Percentiles rank a stretch among this genome's conserved stretches.
Conservation (phyloP, 2,797 vertebrate species). For the Squalus acanthias region DNA sequence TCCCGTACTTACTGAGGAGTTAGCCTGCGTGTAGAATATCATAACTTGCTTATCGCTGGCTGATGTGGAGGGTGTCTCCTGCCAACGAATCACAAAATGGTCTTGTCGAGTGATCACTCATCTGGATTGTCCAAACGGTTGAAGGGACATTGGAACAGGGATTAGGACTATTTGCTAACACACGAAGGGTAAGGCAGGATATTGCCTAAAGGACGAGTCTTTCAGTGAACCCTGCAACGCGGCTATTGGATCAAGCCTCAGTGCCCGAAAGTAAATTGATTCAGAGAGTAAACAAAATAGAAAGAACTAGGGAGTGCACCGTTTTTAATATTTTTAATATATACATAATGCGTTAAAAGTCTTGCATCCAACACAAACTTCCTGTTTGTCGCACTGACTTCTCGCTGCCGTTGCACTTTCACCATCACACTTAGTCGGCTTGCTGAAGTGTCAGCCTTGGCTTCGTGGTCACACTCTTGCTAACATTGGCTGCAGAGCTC, state of each 20-base stretch:
- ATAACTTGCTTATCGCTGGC: background rate
- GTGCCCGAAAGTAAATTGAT: background rate
- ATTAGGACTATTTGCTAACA: background rate
- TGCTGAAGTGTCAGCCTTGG: background rate
- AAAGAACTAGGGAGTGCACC: background rate
- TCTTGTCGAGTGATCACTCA: background rate
- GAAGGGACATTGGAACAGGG: background rate
- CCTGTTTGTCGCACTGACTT: background rate
- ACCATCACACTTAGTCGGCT: background rate
- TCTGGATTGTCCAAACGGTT: too few relatives aligned
- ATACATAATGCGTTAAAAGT: background rate
- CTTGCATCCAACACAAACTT: background rate
- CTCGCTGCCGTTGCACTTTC: background rate
- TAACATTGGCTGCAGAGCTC: background rate
- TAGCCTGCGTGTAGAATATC: background rate
- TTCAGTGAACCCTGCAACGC: background rate
- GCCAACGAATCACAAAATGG: background rate
- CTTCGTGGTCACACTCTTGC: background rate
- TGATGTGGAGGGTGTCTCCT: background rate
- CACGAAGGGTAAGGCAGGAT: background rate
- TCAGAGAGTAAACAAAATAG: background rate
- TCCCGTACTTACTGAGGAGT: background rate
- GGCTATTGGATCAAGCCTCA: background rate
- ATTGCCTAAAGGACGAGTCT: background rate
- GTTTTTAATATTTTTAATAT: background rate